phyloP scores from a whole-genome alignment of 2,797 vertebrate genomes.

The Rhynchotus rufescens region DNA sequence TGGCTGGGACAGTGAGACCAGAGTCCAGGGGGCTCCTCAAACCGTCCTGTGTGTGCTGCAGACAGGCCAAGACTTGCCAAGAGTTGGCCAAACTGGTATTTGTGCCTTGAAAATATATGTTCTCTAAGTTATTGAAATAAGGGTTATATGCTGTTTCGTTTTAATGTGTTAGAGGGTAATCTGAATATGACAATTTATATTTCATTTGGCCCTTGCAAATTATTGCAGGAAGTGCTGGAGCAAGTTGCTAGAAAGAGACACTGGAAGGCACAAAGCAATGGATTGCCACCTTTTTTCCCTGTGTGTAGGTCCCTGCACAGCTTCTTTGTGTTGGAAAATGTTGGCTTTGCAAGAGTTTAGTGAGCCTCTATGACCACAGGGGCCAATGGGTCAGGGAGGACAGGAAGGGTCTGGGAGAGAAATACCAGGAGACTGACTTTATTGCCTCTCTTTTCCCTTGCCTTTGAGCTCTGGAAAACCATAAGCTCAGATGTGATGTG shows the following conservation, averaged over 20 bases:
- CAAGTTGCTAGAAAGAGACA: not conserved
- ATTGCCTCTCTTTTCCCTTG: not conserved
- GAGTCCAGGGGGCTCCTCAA: not conserved
- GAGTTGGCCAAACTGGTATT: not conserved
- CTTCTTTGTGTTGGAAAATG: not conserved
- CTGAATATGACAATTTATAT: not conserved
- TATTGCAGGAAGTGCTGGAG: not conserved
- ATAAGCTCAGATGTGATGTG: not conserved
- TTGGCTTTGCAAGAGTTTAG: not conserved
- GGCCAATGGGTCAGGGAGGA: not conserved
- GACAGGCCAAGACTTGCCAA: constrained; percentile 37
- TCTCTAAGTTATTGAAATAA: constrained; percentile 44
- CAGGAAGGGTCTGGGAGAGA: not conserved
- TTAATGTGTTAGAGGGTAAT: not conserved
- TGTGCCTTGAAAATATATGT: constrained; percentile 23
- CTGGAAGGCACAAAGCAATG: not conserved
- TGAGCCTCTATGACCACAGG: not conserved
- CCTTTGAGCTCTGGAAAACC: not conserved
- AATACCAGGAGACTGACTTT: not conserved
- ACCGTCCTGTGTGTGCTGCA: constrained; percentile 2
- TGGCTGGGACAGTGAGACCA: not conserved
- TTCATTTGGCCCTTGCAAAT: not conserved
- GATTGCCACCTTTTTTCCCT: not conserved
- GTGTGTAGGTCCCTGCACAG: not conserved
- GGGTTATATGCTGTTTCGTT: not conserved